A percentile compares a stretch with the other conserved stretches of the same genome.
These are phyloP conservation scores for Glareola pratincola DNA, from an alignment of 2,113 vertebrate genomes.

Conservation along the genomic window DNA sequence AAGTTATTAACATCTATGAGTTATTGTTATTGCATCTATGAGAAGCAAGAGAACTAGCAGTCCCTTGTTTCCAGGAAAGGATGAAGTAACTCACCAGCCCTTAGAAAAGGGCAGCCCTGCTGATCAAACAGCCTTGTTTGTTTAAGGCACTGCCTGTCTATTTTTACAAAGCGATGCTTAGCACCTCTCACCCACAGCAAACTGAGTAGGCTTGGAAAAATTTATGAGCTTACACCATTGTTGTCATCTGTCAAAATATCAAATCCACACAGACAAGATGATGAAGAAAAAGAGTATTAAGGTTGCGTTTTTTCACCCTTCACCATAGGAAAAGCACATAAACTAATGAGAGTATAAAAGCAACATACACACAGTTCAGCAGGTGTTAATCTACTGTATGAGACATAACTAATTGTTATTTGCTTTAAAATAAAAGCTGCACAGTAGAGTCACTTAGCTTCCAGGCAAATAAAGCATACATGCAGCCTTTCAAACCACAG, in stretches of 20 bases:
- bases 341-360: neutral
- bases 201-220: neutral
- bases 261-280: neutral
- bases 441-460: neutral
- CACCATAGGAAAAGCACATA: neutral
- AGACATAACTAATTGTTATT: neutral
- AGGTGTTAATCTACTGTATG: neutral
- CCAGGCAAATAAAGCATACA: neutral
- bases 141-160: slow-evolving; percentile 1
- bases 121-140: slow-evolving; percentile 48
- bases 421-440: neutral
- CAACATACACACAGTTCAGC: neutral
- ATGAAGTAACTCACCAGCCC: neutral
- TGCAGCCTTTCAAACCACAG: neutral
- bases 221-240: neutral
- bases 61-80: neutral
- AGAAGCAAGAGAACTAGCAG: neutral
- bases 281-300: neutral
- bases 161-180: neutral
- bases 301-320: neutral
- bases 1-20: neutral
- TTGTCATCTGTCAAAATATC: neutral
- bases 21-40: neutral
- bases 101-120: neutral
- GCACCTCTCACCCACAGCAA: neutral